Evolutionary conservation across 2,888 invertebrate species (phyloP), one percentile per base, ranked within the genome.

Genomic region (Spodoptera picta): DNA sequence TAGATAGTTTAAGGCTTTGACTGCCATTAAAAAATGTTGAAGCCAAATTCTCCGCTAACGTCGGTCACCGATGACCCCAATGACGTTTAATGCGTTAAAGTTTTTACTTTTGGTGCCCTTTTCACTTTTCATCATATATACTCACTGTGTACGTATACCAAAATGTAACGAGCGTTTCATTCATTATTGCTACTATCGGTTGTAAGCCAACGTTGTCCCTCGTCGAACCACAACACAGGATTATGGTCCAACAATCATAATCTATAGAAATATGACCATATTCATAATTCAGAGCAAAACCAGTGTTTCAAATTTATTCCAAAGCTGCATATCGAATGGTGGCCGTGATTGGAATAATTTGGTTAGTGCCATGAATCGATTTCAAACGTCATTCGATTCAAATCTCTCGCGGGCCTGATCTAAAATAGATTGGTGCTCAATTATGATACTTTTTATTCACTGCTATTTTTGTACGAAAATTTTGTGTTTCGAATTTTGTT

Each of bases 371-470:
- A 52, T 64, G 64, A 71, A 75, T 75, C 65, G 71, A 75, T 75
- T 75, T 49, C 48, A 63, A 71, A 70, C 71, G 75, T 71, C 71
- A 71, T 75, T 75, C 71, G 75, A 71, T 70, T 75, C 31, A 48
- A 53, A 69, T 75, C 70, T 75, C 75, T 75, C 75, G 56, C 5
- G 70, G 70, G 75, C 19, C 57, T 58, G 63, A 63, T 58, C 58
- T 56, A 58, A 75, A 75, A 75, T 59, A 55, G 75, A 71, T 75
- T 71, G 71, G 64, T 63, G 71, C 75, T 64, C 71, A 75, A 71
- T 71, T 75, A 71, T 47, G 10, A 42, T 14, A 70, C 55, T 70
- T 75, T 74, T 74, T 36, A 36, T 36, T 36, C 2, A 11, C 14
- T 43, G 24, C 11, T 51, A 46, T 54, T 73, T 73, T 69, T 4